phyloP scores from a whole-genome alignment of 2,113 vertebrate species.

The Bambusicola thoracicus region DNA sequence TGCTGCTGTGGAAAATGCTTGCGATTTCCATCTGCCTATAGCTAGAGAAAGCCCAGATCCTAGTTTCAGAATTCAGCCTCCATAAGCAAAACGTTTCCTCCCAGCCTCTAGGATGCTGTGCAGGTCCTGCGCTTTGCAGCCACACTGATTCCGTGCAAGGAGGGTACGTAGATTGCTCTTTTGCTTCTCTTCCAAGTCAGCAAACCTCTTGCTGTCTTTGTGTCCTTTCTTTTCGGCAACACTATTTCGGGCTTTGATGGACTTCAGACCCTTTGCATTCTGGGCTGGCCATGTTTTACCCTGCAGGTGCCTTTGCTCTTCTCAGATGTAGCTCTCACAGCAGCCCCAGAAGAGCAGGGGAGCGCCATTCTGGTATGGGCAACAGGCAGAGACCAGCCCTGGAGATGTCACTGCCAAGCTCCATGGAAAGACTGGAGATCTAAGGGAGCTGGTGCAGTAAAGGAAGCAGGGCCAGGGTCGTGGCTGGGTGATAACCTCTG shows the following conservation, averaged over 20 bases:
- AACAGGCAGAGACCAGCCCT: not conserved
- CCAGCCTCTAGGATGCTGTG: not conserved
- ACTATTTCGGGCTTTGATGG: not conserved
- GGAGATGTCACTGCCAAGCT: not conserved
- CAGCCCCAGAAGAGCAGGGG: not conserved
- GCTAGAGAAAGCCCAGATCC: not conserved
- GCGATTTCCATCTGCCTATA: not conserved
- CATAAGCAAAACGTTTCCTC: not conserved
- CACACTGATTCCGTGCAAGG: not conserved
- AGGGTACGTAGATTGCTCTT: not conserved
- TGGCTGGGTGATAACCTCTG: not conserved
- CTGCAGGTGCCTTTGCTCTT: not conserved
- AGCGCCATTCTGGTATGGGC: not conserved
- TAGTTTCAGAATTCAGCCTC: not conserved
- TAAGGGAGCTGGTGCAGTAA: not conserved
- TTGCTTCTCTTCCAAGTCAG: not conserved
- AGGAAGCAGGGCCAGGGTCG: not conserved
- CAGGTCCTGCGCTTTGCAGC: not conserved
- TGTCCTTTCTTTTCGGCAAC: not conserved
- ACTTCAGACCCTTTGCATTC: not conserved
- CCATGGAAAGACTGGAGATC: not conserved
- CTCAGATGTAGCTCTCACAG: not conserved
- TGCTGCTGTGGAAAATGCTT: not conserved
- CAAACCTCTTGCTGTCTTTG: not conserved
- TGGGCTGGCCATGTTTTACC: fast-evolving